Evolutionary conservation across 1,140 invertebrate genomes (phyloP).

Genomic region (Brachionus rubens): DNA sequence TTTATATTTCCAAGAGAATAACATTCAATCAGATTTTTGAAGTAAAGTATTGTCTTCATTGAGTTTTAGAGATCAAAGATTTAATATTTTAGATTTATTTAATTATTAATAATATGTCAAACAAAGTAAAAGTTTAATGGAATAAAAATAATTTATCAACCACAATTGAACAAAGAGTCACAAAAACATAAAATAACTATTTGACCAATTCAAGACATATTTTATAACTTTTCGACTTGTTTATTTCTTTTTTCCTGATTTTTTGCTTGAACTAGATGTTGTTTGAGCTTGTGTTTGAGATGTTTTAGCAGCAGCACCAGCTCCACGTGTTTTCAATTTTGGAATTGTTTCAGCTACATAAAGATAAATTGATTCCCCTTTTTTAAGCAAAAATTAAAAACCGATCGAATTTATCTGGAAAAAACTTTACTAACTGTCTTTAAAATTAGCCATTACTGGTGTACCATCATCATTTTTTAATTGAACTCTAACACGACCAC

Average conservation of each 20-base stretch:
- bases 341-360: constrained; percentile 81
- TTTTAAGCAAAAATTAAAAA: constrained; percentile 27
- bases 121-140: too few relatives aligned
- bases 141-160: too few relatives aligned
- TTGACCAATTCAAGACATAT: too few relatives aligned
- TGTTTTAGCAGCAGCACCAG: background rate
- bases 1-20: too few relatives aligned
- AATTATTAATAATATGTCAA: too few relatives aligned
- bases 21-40: too few relatives aligned
- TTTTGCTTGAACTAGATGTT: constrained; percentile 5
- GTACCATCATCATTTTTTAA: constrained; percentile 85
- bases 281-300: background rate
- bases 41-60: too few relatives aligned
- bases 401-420: constrained; percentile 4
- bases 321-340: constrained; percentile 72
- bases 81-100: too few relatives aligned
- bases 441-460: constrained; percentile 70
- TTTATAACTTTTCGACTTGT: too few relatives aligned
- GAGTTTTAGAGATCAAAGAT: too few relatives aligned
- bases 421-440: constrained; percentile 64
- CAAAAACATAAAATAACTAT: background rate
- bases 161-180: too few relatives aligned
- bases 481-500: constrained; percentile 84
- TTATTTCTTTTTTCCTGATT: constrained; percentile 29
- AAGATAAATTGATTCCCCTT: constrained; percentile 72